Evolutionary conservation across 2,888 invertebrate genomes (phyloP).

Genomic region (Lymantria monacha): DNA sequence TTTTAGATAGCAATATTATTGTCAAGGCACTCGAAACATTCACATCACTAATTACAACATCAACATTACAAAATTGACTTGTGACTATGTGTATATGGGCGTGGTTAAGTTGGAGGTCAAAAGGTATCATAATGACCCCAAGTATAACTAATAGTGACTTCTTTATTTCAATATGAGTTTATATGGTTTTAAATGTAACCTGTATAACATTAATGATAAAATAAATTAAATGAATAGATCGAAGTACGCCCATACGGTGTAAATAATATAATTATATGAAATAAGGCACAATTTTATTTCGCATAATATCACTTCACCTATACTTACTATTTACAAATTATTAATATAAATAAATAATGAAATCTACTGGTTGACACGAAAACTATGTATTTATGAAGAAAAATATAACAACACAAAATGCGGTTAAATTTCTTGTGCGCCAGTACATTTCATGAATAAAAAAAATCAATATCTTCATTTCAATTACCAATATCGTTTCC

Average conservation of each 20-base stretch:
- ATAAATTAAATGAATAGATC: background rate
- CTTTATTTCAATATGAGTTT: background rate
- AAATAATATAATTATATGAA: slow-evolving; percentile 38
- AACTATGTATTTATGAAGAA: background rate
- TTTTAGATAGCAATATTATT: background rate
- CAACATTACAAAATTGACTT: slow-evolving; percentile 18
- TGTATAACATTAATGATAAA: background rate
- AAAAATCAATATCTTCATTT: slow-evolving; percentile 33
- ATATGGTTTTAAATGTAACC: background rate
- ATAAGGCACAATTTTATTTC: slow-evolving; percentile 60
- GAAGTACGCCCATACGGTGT: slow-evolving; percentile 9
- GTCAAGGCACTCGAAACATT: slow-evolving; percentile 18
- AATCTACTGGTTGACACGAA: slow-evolving; percentile 20
- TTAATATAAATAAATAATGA: slow-evolving; percentile 50
- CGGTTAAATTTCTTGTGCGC: slow-evolving; percentile 11
- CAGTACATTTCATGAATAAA: slow-evolving; percentile 18
- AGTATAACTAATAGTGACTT: background rate
- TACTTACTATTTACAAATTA: slow-evolving; percentile 58
- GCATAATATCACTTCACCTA: slow-evolving; percentile 57
- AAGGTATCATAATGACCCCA: background rate
- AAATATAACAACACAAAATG: background rate
- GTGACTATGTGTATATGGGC: slow-evolving; percentile 15
- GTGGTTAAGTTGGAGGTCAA: slow-evolving; percentile 3
- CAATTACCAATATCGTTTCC: slow-evolving; percentile 4
- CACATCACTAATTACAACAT: slow-evolving; percentile 14